These are phyloP conservation scores for Spinus pinus DNA, from an alignment of 2,797 vertebrate species.

Conservation along the genomic window DNA sequence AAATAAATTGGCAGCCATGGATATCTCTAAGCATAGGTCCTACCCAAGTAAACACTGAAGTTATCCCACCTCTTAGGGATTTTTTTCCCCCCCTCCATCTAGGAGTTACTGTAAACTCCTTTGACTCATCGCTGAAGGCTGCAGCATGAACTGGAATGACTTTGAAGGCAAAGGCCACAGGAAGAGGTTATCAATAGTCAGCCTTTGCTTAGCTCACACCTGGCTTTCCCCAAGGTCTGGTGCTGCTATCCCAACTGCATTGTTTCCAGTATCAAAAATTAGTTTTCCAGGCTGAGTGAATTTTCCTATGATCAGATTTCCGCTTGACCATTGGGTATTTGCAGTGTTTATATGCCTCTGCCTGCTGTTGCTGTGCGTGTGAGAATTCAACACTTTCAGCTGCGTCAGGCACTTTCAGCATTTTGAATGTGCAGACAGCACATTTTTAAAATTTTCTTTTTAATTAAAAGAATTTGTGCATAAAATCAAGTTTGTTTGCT, in stretches of 20 bases:
- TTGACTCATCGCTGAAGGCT: background rate
- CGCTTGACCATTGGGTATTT: background rate
- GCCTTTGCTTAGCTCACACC: background rate
- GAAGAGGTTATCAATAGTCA: background rate
- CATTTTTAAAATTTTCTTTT: background rate
- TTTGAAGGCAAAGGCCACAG: background rate
- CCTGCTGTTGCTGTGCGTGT: background rate
- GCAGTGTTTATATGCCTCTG: background rate
- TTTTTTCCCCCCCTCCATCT: accelerated
- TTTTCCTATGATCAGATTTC: background rate
- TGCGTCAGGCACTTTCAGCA: background rate
- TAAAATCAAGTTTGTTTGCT: background rate
- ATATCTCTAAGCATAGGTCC: background rate
- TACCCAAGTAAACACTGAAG: background rate
- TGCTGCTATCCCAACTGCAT: background rate
- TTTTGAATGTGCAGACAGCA: background rate
- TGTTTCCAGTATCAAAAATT: background rate
- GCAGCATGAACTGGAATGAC: background rate
- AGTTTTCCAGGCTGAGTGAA: background rate
- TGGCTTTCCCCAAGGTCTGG: background rate
- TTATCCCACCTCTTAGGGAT: background rate
- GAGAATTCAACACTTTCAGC: background rate
- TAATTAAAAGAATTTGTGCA: background rate
- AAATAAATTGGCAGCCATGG: background rate
- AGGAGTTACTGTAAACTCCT: background rate